Base-by-base conservation (phyloP, 2,797 vertebrate species). In the Macroramphosus scolopax region DNA sequence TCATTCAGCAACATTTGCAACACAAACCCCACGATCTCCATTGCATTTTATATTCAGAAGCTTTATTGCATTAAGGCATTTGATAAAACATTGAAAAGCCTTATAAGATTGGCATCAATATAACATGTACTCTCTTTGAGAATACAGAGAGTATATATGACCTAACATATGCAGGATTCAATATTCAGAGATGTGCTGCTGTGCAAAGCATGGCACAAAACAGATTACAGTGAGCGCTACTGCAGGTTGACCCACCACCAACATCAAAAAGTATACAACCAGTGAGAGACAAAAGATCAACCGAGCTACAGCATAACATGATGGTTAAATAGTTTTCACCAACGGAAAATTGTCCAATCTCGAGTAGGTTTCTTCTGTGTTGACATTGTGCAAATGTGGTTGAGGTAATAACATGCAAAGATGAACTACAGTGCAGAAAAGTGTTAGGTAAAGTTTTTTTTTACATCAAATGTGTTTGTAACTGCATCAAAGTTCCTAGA, bases 1-100 rank as follows among this genome's bases (percentile, higher is more conserved):
- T n/a, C n/a, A n/a, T n/a, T n/a, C n/a, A n/a, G n/a, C n/a, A n/a
- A n/a, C n/a, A n/a, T n/a, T n/a, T n/a, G n/a, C n/a, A n/a, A n/a
- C n/a, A n/a, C n/a, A n/a, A n/a, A n/a, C n/a, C n/a, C n/a, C n/a
- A n/a, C n/a, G n/a, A n/a, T n/a, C n/a, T n/a, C n/a, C n/a, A n/a
- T n/a, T n/a, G 25, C 16, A 36, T 52, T 53, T 18, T 9, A 51
- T 51, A 48, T 16, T 51, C 38, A 42, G 28, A 15, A 38, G 41
- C 46, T 82, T 79, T 83, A 80, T 80, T 84, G 49, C 42, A 67
- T 70, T 63, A 77, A 80, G 75, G 78, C 78, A 73, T 68, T 64
- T 72, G 29, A 72, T 73, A 70, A 85, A 81, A 80, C n/a, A 51
- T 15, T 54, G 48, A 65, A 39, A 13, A 51, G 54, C 48, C 67